phyloP scores from a whole-genome alignment of 1,140 invertebrate genomes.

The Helicoverpa zea region DNA sequence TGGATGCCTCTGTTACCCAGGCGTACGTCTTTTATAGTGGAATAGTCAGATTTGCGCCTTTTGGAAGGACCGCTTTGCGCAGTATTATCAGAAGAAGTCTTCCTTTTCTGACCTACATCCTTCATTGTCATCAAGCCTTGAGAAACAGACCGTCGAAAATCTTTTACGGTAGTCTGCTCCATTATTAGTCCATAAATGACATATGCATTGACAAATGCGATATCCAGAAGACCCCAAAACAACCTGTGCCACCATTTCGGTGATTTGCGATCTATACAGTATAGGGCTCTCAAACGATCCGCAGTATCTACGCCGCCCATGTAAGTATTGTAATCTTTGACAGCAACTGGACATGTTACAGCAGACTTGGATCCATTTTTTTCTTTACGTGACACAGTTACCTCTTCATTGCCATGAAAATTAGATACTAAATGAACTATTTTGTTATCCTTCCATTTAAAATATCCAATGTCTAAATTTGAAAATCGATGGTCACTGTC shows the following conservation, averaged over 20 bases:
- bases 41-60: no score
- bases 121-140: slow-evolving; percentile 1
- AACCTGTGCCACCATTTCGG: slow-evolving; percentile 76
- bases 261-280: slow-evolving; percentile 71
- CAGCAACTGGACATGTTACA: slow-evolving; percentile 62
- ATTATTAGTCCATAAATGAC: slow-evolving; percentile 64
- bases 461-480: no score
- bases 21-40: no score
- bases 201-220: slow-evolving; percentile 61
- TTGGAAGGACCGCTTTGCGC: no score
- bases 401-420: no score
- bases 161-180: slow-evolving; percentile 60
- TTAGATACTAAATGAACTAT: no score
- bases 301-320: slow-evolving; percentile 74
- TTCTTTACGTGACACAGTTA: slow-evolving; percentile 16
- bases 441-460: no score
- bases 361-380: slow-evolving; percentile 63
- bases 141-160: slow-evolving; percentile 62
- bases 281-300: slow-evolving; percentile 67
- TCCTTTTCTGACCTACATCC: no score
- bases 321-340: slow-evolving; percentile 72
- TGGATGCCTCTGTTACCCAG: no score
- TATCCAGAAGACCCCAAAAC: slow-evolving; percentile 62
- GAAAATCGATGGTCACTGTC: no score
- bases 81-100: no score